Percentiles rank a stretch among this genome's conserved stretches.
phyloP scores from a whole-genome alignment of 2,113 vertebrate genomes.

The Pseudorhombus dupliciocellatus region DNA sequence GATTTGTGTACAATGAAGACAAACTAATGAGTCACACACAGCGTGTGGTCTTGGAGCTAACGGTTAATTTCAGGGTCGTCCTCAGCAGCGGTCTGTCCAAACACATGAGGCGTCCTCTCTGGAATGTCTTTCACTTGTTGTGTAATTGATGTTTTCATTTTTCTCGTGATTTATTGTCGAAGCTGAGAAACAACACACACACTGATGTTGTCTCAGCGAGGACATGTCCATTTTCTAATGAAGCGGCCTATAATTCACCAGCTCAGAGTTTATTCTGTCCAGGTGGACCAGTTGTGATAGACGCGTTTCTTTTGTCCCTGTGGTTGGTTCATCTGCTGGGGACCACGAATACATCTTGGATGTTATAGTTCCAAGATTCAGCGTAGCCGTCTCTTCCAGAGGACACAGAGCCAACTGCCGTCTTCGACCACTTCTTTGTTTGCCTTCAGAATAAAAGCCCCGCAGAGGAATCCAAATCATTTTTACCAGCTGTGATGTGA shows the following conservation, averaged over 20 bases:
- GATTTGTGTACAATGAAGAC: not conserved
- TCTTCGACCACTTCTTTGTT: too few species aligned
- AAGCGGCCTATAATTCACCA: not conserved
- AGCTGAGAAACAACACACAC: not conserved
- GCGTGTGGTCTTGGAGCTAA: not conserved
- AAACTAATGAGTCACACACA: too few species aligned
- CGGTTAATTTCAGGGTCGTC: not conserved
- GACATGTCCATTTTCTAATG: constrained; percentile 7
- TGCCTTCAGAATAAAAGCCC: too few species aligned
- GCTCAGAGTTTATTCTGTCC: not conserved
- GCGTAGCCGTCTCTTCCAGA: too few species aligned
- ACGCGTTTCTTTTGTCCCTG: too few species aligned
- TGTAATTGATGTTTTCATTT: not conserved
- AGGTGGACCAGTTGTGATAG: too few species aligned
- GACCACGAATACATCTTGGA: too few species aligned
- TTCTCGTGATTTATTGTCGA: not conserved
- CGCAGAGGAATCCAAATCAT: too few species aligned
- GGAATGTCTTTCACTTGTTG: constrained; percentile 6
- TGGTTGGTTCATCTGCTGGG: too few species aligned
- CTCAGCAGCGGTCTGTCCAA: not conserved
- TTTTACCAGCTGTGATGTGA: too few species aligned
- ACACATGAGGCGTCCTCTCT: constrained; percentile 1
- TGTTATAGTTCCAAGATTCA: too few species aligned
- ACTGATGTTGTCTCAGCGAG: not conserved
- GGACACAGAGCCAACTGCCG: too few species aligned